These are phyloP conservation scores for Oncopodura yosiiana DNA, from an alignment of 1,140 invertebrate species.

Conservation along the genomic window DNA sequence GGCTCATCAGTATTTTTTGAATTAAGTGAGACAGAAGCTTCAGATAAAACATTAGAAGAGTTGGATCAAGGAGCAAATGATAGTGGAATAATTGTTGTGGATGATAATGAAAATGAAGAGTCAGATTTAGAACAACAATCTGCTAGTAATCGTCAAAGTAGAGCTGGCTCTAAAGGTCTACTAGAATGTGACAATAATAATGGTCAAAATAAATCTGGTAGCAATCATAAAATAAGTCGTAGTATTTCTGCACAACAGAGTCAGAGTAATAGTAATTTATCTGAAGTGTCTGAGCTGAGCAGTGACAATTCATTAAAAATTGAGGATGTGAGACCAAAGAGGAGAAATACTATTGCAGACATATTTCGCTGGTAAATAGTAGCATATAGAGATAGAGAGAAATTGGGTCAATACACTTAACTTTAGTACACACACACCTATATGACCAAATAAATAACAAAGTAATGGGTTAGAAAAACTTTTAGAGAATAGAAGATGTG, in stretches of 20 bases:
- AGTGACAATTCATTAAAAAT: slow-evolving; percentile 21
- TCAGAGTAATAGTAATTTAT: slow-evolving; percentile 25
- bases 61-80: slow-evolving; percentile 11
- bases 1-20: slow-evolving; percentile 18
- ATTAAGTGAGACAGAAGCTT: slow-evolving; percentile 24
- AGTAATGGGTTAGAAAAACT: neutral
- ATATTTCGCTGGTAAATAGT: slow-evolving; percentile 33
- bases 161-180: no score
- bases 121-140: neutral
- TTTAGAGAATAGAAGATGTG: no score
- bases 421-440: neutral
- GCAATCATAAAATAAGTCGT: no score
- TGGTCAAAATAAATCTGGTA: no score
- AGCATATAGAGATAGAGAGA: no score
- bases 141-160: no score
- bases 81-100: slow-evolving; percentile 19
- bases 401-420: no score
- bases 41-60: slow-evolving; percentile 23
- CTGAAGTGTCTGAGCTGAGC: slow-evolving; percentile 21
- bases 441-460: neutral
- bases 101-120: neutral
- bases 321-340: slow-evolving; percentile 27
- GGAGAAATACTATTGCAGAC: slow-evolving; percentile 34
- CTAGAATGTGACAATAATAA: no score
- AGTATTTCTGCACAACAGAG: no score